These are phyloP conservation scores for Acronicta psi DNA, from an alignment of 2,888 invertebrate species.

Conservation along the genomic window DNA sequence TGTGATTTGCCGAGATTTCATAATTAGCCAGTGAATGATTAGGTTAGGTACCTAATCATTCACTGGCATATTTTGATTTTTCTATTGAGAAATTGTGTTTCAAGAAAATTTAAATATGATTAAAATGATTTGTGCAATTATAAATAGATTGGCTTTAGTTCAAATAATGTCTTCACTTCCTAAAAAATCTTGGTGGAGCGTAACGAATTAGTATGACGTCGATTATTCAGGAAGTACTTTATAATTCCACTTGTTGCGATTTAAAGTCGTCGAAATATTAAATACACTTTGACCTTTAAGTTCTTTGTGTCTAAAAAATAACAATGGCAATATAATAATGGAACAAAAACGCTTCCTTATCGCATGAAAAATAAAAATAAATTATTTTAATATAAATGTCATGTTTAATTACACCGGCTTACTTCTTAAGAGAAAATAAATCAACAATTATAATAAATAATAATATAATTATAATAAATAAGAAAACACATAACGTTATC, in stretches of 20 bases:
- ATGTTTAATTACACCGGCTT: conserved; percentile 6
- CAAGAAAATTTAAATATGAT: too few relatives aligned
- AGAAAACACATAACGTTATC: conserved; percentile 39
- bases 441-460: conserved; percentile 27
- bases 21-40: too few relatives aligned
- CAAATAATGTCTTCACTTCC: too few relatives aligned
- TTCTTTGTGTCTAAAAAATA: conserved; percentile 39
- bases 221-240: conserved; percentile 25
- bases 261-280: conserved; percentile 18
- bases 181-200: neutral
- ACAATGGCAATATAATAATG: conserved; percentile 41
- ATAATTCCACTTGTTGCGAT: conserved; percentile 5
- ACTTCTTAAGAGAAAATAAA: conserved; percentile 32
- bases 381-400: neutral
- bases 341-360: conserved; percentile 44
- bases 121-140: too few relatives aligned
- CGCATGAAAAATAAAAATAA: conserved; percentile 18
- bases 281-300: conserved; percentile 36
- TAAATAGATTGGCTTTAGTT: too few relatives aligned
- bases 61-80: too few relatives aligned
- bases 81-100: too few relatives aligned
- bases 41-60: too few relatives aligned
- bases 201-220: conserved; percentile 1
- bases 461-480: conserved; percentile 30
- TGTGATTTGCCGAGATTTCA: too few relatives aligned